These are phyloP conservation scores for Limosa lapponica DNA, from an alignment of 2,797 vertebrate species.

Conservation along the genomic window DNA sequence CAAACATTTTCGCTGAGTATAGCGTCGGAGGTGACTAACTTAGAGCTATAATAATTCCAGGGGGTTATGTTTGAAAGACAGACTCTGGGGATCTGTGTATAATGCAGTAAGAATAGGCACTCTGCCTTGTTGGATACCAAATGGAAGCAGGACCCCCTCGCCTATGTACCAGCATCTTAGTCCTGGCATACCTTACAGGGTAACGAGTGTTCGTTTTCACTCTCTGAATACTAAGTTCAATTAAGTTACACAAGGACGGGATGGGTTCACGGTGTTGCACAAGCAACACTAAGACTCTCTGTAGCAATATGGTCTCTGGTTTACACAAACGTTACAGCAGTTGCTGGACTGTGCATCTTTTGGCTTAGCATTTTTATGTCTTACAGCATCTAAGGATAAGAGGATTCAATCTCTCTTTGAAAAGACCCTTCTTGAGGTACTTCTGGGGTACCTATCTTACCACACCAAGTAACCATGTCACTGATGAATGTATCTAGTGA, in stretches of 20 bases:
- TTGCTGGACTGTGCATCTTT: not conserved
- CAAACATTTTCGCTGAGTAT: not conserved
- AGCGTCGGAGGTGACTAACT: not conserved
- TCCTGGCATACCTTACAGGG: not conserved
- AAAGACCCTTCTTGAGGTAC: not conserved
- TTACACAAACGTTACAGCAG: not conserved
- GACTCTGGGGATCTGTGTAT: not conserved
- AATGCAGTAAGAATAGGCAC: not conserved
- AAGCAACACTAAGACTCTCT: not conserved
- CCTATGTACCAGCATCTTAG: not conserved
- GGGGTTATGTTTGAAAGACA: not conserved
- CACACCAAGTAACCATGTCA: not conserved
- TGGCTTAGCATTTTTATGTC: not conserved
- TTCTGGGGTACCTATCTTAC: not conserved
- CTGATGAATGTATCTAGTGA: not conserved
- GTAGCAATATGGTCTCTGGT: not conserved
- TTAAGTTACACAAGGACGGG: not conserved
- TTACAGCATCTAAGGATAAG: not conserved
- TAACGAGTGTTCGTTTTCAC: not conserved
- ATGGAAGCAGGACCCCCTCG: not conserved
- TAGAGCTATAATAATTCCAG: not conserved
- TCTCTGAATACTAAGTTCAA: not conserved
- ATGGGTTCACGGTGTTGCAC: not conserved
- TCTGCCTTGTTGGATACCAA: not conserved
- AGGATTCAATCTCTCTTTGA: not conserved